Evolutionary conservation across 2,797 vertebrate species (phyloP).

Genomic region (Phataginus tetradactyla): DNA sequence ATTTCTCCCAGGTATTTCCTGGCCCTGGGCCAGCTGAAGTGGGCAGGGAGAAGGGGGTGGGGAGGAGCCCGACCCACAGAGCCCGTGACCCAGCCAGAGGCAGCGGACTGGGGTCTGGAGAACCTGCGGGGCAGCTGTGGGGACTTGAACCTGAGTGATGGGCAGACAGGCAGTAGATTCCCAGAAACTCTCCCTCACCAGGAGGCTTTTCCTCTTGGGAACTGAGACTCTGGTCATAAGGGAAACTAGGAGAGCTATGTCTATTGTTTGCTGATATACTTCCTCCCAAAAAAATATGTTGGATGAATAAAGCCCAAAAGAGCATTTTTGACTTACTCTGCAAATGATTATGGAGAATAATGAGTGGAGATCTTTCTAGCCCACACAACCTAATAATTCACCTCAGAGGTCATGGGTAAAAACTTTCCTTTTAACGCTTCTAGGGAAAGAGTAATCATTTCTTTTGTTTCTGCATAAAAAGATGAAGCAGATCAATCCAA

Average conservation of each 20-base stretch:
- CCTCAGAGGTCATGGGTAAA: neutral
- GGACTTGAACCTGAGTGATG: neutral
- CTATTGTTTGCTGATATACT: neutral
- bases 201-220: neutral
- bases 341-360: neutral
- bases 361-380: neutral
- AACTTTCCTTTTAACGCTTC: neutral
- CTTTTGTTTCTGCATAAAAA: neutral
- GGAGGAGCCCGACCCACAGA: neutral
- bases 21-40: neutral
- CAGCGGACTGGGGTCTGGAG: neutral
- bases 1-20: neutral
- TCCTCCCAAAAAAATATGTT: neutral
- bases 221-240: slow-evolving; percentile 23
- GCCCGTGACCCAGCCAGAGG: neutral
- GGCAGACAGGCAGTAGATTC: neutral
- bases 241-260: neutral
- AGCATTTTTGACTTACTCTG: neutral
- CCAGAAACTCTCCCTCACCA: neutral
- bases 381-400: neutral
- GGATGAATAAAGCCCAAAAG: neutral
- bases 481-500: neutral
- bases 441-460: neutral
- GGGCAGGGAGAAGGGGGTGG: neutral
- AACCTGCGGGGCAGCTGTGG: fast-evolving